phyloP scores from a whole-genome alignment of 1,140 invertebrate genomes.

The Bursaphelenchus mucronatus region DNA sequence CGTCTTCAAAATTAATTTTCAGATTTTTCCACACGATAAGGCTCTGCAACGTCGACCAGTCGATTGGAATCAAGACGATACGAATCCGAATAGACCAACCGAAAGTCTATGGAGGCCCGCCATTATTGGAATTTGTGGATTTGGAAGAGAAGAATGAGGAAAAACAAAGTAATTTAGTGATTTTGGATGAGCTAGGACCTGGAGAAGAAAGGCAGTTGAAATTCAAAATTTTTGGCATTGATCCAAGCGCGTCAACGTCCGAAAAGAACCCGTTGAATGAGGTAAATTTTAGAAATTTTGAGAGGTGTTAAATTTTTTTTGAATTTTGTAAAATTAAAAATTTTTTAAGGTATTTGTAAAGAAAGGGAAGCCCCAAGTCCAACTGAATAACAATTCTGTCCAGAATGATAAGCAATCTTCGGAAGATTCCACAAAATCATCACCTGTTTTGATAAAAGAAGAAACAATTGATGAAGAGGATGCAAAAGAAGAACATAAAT shows the following conservation, averaged over 20 bases:
- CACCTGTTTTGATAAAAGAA: neutral
- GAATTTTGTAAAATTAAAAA: constrained; percentile 2
- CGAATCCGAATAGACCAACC: constrained; percentile 52
- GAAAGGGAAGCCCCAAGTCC: neutral
- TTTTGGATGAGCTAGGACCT: no score
- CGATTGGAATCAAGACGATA: constrained; percentile 43
- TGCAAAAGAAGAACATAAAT: constrained; percentile 13
- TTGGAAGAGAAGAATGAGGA: constrained; percentile 2
- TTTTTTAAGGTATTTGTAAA: constrained; percentile 20
- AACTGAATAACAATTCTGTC: neutral
- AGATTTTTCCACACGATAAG: constrained; percentile 51
- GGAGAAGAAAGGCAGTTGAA: constrained; percentile 18
- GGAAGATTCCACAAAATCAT: neutral
- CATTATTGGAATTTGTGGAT: constrained; percentile 31
- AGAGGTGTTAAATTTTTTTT: constrained; percentile 20
- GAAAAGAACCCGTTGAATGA: constrained; percentile 29
- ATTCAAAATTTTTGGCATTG: constrained; percentile 58
- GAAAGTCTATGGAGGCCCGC: constrained; percentile 42
- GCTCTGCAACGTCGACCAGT: constrained; percentile 39
- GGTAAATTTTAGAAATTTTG: constrained; percentile 25
- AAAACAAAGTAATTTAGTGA: neutral
- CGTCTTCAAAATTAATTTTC: neutral
- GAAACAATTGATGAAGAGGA: constrained; percentile 25
- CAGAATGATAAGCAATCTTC: neutral
- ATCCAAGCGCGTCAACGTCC: constrained; percentile 33